Evolutionary conservation across 1,140 invertebrate species (phyloP).

Genomic region (Zaprionus gabonicus): DNA sequence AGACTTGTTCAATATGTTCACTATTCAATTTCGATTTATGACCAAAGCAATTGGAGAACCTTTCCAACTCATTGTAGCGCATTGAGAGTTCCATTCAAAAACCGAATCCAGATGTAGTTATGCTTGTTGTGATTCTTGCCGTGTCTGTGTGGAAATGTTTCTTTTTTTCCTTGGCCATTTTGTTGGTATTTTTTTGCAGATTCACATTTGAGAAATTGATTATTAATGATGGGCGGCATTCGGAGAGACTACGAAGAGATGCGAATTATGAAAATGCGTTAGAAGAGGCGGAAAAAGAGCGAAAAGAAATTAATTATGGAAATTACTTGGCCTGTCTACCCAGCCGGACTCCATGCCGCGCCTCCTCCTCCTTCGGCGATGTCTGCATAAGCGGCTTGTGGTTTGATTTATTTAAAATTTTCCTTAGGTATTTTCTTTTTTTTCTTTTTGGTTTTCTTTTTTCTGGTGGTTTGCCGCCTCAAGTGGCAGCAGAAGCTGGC

Average conservation of each 20-base stretch:
- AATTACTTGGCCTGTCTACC: slow-evolving; percentile 72
- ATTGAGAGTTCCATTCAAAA: not conserved
- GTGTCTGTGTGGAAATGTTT: slow-evolving; percentile 22
- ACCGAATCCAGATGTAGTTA: not conserved
- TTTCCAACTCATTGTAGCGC: not conserved
- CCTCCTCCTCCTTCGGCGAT: not conserved
- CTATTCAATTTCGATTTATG: not conserved
- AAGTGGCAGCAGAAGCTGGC: slow-evolving; percentile 17
- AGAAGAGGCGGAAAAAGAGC: slow-evolving; percentile 56
- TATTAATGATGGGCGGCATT: slow-evolving; percentile 52
- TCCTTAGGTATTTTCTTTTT: slow-evolving; percentile 28
- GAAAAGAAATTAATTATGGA: slow-evolving; percentile 84
- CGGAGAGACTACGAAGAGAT: slow-evolving; percentile 23
- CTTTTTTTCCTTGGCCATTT: slow-evolving; percentile 17
- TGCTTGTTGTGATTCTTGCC: slow-evolving; percentile 9
- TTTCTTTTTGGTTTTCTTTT: not conserved
- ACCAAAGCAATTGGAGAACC: not conserved
- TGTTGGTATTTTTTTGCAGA: not conserved
- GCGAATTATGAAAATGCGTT: slow-evolving; percentile 63
- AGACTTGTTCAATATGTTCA: not conserved
- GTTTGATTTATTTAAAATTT: slow-evolving; percentile 78
- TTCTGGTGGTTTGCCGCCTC: slow-evolving; percentile 5
- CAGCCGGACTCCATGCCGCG: not conserved
- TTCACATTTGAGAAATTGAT: slow-evolving; percentile 52
- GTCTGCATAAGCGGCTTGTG: slow-evolving; percentile 70